Base-by-base conservation (phyloP, 2,113 vertebrate genomes). In the Oreocharis arfaki region DNA sequence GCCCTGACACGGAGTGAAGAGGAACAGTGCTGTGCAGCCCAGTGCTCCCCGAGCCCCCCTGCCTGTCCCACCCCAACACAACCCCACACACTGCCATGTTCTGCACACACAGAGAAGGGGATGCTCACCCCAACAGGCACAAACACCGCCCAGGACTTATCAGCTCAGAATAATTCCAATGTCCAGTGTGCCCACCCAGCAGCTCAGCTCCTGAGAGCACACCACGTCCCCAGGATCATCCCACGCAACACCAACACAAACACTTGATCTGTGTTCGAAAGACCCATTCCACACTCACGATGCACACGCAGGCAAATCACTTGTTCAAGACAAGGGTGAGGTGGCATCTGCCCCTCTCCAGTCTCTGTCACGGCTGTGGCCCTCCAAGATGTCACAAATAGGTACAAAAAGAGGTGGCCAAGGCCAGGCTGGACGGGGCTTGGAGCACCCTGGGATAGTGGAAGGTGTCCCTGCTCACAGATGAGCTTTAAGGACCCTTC, bases 81-180 rank as follows among this genome's bases (percentile, higher is more conserved):
- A 0, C 1, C 10, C 5, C 53, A 2, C 2, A 10, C 22, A 3
- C 50, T 12, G 46, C 27, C 24, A 4, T 0, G 46, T 7, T 41
- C 5, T 33, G 57, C 26, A 16, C 52, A 10, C 26, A 12, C 21
- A 44, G 13, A 9, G 11, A 20, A n/a, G 33, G 46, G 52, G 69
- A 28, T 10, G 16, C 16, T 46, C 63, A 3, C 16, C 22, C 27
- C 44, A 49, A 26, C 19, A 41, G 57, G 41, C 56, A 46, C 61
- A 60, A 64, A 33, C 24, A 6, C 61, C 10, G 9, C 5, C 30
- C 1, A 0, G 2, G 6, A 49, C 28, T 57, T n/a, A 47, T 18
- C n/a, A 53, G 39, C 35, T 80, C 9, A 41, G 37, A 50, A 8
- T 30, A 84, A 84, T 11, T 22, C 28, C 55, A 13, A 35, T 47